Evolutionary conservation across 2,888 invertebrate species (phyloP), one percentile per base, ranked within the genome.

Genomic region (Leucophenga maculata): DNA sequence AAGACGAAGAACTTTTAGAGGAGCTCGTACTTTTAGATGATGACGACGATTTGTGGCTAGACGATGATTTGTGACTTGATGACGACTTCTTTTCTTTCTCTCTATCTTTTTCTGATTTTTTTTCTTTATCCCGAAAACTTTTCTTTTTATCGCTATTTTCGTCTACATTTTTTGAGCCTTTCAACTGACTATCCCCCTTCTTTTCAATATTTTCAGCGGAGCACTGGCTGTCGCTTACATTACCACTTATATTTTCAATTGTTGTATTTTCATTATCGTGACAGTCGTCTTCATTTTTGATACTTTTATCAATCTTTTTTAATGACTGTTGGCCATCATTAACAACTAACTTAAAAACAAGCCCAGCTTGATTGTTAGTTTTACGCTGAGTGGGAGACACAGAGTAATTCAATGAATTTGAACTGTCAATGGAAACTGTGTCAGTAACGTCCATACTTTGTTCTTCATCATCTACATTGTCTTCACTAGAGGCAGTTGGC

Each of bases 291-390:
- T 73, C 65, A 6, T 39, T 26, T 46, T 75, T 54, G 26, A 26
- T 48, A 31, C 74, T 69, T 69, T 83, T 86, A 55, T 84, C 85
- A 72, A 89, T 84, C 70, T 88, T 86, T 64, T 87, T 86, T 80
- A 94, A 89, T 60, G 92, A 90, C 87, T 93, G 92, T 88, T 93
- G 93, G 16, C 93, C 93, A 89, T 94, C 94, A 83, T 93, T 93
- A 71, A 93, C 89, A 46, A 92, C 91, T 77, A 94, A 92, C 89
- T 93, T 94, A 79, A 91, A 91, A 65, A 89, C 81, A 89, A 87
- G 70, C 88, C 84, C 77, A 16, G 78, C 75, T 74, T 84, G 20
- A n/a, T 48, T 78, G 32, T 75, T 80, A 62, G 85, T 80, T 71
- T 86, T 86, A 72, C 82, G 84, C 70, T 85, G 85, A 14, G 84